Conservation (phyloP, 2,113 vertebrate genomes). For the Oxyruncus cristatus region DNA sequence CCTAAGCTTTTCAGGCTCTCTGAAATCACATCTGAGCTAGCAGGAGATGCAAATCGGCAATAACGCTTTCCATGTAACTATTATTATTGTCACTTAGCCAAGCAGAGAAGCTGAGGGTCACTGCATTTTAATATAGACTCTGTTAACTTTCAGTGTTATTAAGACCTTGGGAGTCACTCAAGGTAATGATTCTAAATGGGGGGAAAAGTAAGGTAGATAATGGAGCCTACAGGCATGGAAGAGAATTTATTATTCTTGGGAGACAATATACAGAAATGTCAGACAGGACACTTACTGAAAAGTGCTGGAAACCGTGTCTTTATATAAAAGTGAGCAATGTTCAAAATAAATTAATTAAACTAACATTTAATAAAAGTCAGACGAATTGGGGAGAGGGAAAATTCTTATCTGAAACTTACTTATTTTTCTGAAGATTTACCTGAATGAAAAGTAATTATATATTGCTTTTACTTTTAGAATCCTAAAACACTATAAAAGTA, state of each 20-base stretch:
- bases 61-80: background rate
- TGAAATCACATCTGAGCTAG: background rate
- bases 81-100: slow-evolving; percentile 13
- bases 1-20: background rate
- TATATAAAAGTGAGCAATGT: background rate
- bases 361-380: background rate
- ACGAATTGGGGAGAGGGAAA: background rate
- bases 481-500: background rate
- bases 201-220: background rate
- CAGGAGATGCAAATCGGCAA: background rate
- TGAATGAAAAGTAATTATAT: background rate
- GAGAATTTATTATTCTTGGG: slow-evolving; percentile 10
- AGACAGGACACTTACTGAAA: background rate
- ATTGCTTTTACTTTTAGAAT: background rate
- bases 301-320: background rate
- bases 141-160: background rate
- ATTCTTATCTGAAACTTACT: background rate
- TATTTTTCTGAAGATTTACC: background rate
- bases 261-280: background rate
- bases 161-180: background rate
- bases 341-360: background rate
- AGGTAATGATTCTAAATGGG: background rate
- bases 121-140: background rate
- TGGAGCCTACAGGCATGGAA: background rate
- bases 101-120: background rate